These are phyloP conservation scores for Parambassis ranga DNA, from an alignment of 2,797 vertebrate genomes.

Conservation along the genomic window DNA sequence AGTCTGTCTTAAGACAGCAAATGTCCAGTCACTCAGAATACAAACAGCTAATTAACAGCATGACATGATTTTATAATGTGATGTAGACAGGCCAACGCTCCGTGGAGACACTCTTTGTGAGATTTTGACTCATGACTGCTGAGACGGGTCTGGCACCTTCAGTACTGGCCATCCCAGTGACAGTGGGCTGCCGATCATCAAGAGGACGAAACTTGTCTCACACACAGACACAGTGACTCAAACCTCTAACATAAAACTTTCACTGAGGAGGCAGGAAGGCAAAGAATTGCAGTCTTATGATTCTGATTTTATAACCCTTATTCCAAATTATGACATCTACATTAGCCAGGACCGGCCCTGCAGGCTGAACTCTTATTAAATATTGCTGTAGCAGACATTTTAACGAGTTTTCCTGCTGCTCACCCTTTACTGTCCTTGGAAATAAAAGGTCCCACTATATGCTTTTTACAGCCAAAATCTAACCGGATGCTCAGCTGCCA, in stretches of 20 bases:
- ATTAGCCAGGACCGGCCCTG: conserved; percentile 57
- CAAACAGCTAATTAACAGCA: conserved; percentile 44
- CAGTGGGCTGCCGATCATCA: neutral
- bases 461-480: conserved; percentile 57
- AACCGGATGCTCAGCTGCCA: conserved; percentile 57
- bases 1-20: conserved; percentile 28
- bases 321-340: conserved; percentile 64
- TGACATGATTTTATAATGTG: conserved; percentile 19
- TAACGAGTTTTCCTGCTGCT: conserved; percentile 56
- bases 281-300: conserved; percentile 44
- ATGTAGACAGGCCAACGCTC: conserved; percentile 4
- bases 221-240: conserved; percentile 22
- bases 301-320: conserved; percentile 66
- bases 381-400: conserved; percentile 68
- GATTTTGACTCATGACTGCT: conserved; percentile 43
- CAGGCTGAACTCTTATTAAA: conserved; percentile 68
- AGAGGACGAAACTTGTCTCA: conserved; percentile 27
- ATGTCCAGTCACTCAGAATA: conserved; percentile 22
- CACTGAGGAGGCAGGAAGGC: neutral
- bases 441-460: conserved; percentile 56
- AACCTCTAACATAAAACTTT: conserved; percentile 34
- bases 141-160: conserved; percentile 37
- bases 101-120: conserved; percentile 27
- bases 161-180: neutral
- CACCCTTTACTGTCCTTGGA: conserved; percentile 73